phyloP scores from a whole-genome alignment of 2,888 invertebrate genomes.

The Calliopum simillimum region DNA sequence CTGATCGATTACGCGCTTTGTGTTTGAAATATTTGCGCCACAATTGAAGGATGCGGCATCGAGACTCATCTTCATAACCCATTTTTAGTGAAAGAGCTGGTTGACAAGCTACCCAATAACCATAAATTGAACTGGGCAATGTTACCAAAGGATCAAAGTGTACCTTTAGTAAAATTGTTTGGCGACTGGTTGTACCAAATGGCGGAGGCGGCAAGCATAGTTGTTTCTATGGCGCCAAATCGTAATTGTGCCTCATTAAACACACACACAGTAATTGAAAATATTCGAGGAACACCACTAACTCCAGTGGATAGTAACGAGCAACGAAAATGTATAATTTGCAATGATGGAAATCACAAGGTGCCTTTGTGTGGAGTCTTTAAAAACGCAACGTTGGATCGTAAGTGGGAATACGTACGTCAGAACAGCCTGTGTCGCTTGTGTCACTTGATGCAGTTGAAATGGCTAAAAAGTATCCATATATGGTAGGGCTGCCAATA shows the following conservation, averaged over 20 bases:
- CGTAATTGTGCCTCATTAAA: too few species aligned
- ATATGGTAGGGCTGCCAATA: conserved; percentile 27
- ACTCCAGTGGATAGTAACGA: too few species aligned
- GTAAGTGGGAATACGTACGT: conserved; percentile 25
- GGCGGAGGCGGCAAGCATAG: too few species aligned
- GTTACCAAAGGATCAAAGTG: background rate
- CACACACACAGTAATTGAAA: too few species aligned
- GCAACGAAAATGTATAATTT: too few species aligned
- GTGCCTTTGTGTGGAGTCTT: background rate
- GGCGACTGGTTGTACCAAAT: too few species aligned
- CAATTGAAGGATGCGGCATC: conserved; percentile 27
- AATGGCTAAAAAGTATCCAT: conserved; percentile 4
- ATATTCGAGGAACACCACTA: too few species aligned
- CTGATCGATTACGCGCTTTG: conserved; percentile 37
- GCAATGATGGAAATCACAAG: too few species aligned
- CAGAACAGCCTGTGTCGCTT: conserved; percentile 20
- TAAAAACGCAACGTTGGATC: conserved; percentile 11
- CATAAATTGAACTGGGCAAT: conserved; percentile 1
- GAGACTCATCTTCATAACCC: conserved; percentile 15
- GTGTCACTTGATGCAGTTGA: conserved; percentile 22
- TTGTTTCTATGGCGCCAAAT: too few species aligned
- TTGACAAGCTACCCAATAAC: background rate
- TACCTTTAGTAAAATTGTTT: conserved; percentile 3
- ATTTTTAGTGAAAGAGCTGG: conserved; percentile 10
- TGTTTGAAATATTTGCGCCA: conserved; percentile 24